Conservation (phyloP, 2,888 invertebrate genomes). For the Melipona bicolor region DNA sequence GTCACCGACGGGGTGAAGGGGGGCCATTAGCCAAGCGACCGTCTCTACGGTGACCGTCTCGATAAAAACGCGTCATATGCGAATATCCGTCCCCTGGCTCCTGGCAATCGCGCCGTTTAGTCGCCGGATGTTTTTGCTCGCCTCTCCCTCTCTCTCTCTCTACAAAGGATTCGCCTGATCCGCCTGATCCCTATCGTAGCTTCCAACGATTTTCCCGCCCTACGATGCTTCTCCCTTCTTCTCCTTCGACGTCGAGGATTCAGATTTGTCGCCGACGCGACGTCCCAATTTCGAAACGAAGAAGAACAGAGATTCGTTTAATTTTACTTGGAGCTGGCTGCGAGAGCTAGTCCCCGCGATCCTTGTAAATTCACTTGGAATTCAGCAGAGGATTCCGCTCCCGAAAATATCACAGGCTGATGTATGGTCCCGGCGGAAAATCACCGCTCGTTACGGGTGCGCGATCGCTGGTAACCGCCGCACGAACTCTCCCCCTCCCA, state of each 20-base stretch:
- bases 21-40: constrained; percentile 35
- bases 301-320: too few species aligned
- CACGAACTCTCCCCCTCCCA: not conserved
- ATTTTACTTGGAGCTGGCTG: too few species aligned
- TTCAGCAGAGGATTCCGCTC: constrained; percentile 33
- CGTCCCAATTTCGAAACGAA: too few species aligned
- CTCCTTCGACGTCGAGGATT: not conserved
- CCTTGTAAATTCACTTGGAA: constrained; percentile 54
- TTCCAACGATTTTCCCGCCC: too few species aligned
- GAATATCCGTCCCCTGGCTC: constrained; percentile 24
- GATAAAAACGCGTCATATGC: constrained; percentile 43
- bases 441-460: constrained; percentile 26
- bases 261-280: too few species aligned
- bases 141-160: not conserved
- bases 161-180: not conserved
- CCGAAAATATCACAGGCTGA: constrained; percentile 33
- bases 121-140: constrained; percentile 14
- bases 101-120: not conserved
- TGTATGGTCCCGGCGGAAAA: constrained; percentile 28
- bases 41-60: constrained; percentile 2
- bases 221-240: too few species aligned
- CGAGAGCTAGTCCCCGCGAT: constrained; percentile 6
- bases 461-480: not conserved
- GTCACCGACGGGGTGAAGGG: constrained; percentile 10
- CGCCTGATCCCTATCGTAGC: too few species aligned